These are phyloP conservation scores for Fistularia tabacaria DNA, from an alignment of 2,797 vertebrate species.

Conservation along the genomic window DNA sequence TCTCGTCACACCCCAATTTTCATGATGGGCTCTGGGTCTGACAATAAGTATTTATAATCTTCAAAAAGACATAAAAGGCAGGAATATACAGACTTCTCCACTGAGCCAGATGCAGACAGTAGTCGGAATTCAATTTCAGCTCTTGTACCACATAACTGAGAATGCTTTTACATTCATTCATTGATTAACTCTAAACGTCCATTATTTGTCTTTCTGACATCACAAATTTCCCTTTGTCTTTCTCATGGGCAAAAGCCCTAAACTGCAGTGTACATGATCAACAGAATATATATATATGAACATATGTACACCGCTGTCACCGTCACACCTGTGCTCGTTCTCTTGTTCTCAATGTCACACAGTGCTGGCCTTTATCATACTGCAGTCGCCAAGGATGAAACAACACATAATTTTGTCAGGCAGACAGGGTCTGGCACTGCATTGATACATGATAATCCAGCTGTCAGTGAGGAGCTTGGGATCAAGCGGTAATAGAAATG, in stretches of 20 bases:
- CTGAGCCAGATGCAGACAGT: constrained; percentile 4
- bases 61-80: constrained; percentile 26
- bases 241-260: neutral
- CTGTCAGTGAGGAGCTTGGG: constrained; percentile 47
- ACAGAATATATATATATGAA: constrained; percentile 8
- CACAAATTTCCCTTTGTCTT: no score
- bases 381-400: constrained; percentile 55
- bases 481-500: constrained; percentile 8
- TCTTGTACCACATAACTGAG: neutral
- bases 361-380: constrained; percentile 45
- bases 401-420: constrained; percentile 68
- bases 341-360: constrained; percentile 47
- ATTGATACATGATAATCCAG: constrained; percentile 65
- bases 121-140: neutral
- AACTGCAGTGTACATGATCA: no score
- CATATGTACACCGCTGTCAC: constrained; percentile 18
- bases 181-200: neutral
- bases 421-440: constrained; percentile 59
- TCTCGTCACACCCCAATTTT: constrained; percentile 65
- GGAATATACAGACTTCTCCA: constrained; percentile 19
- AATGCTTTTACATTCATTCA: constrained; percentile 1
- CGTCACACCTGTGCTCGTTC: constrained; percentile 30
- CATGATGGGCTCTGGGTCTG: constrained; percentile 48
- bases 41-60: constrained; percentile 70
- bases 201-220: constrained; percentile 1